phyloP scores from a whole-genome alignment of 2,113 vertebrate species.

The Columba livia region DNA sequence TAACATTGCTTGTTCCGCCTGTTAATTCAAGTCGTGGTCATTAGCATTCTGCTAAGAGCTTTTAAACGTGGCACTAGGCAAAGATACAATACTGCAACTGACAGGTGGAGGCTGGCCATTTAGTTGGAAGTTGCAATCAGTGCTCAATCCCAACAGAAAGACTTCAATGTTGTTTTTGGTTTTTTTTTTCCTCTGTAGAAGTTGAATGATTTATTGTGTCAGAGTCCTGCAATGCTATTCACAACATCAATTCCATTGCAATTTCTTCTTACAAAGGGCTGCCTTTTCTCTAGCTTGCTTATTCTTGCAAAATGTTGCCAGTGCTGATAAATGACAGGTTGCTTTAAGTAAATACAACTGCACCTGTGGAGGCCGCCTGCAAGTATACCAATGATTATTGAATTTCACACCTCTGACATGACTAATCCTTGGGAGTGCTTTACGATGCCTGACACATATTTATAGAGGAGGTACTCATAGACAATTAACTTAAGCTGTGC shows the following conservation, averaged over 20 bases:
- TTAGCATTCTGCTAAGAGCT: neutral
- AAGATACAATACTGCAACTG: neutral
- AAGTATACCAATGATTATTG: neutral
- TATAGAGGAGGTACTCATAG: conserved; percentile 6
- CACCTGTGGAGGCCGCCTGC: neutral
- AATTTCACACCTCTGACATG: conserved; percentile 40
- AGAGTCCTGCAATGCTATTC: neutral
- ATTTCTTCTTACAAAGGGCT: neutral
- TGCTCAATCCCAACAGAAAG: neutral
- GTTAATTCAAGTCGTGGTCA: neutral
- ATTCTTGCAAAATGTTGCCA: neutral
- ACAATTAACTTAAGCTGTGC: neutral
- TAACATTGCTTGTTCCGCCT: neutral
- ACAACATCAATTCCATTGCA: neutral
- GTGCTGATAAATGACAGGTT: neutral
- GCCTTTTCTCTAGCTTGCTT: neutral
- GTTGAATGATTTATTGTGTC: neutral
- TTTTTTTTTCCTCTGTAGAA: neutral
- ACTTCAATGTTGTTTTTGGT: neutral
- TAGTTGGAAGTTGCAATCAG: neutral
- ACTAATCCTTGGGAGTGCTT: neutral
- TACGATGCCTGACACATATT: neutral
- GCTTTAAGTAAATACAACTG: neutral
- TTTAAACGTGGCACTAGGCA: neutral
- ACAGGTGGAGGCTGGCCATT: neutral